phyloP scores from a whole-genome alignment of 2,888 invertebrate genomes.

The Hirtodrosophila trivittata region DNA sequence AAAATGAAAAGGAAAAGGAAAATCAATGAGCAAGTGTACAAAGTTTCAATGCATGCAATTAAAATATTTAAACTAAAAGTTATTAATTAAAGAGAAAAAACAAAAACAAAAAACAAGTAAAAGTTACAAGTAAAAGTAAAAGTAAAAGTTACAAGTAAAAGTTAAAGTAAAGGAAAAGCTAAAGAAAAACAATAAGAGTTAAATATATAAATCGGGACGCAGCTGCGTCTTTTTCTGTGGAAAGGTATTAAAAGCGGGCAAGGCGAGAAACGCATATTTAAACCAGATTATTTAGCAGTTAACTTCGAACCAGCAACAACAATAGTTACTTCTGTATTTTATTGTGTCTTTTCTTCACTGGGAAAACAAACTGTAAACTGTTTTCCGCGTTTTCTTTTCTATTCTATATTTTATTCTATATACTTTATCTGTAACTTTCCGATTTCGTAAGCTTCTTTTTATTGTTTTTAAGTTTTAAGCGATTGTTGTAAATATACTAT shows the following conservation, averaged over 20 bases:
- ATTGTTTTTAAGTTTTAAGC: constrained; percentile 75
- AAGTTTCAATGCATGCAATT: constrained; percentile 80
- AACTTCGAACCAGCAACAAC: constrained; percentile 30
- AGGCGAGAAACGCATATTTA: constrained; percentile 14
- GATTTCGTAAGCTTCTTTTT: constrained; percentile 34
- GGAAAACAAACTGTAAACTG: too few species aligned
- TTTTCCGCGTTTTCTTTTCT: too few species aligned
- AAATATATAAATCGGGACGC: constrained; percentile 13
- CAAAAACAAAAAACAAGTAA: constrained; percentile 63
- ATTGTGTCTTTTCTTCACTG: too few species aligned
- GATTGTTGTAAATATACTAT: constrained; percentile 68
- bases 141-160: constrained; percentile 75
- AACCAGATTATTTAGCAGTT: constrained; percentile 50
- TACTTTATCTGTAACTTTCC: not conserved
- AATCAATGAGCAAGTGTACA: constrained; percentile 69
- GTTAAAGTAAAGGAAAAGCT: constrained; percentile 19
- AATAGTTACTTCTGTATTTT: too few species aligned
- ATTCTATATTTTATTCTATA: too few species aligned
- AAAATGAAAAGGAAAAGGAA: constrained; percentile 8
- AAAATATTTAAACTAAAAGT: constrained; percentile 74
- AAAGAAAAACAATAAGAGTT: constrained; percentile 17
- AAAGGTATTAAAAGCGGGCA: constrained; percentile 47
- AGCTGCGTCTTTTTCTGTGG: constrained; percentile 17
- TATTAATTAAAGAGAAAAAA: constrained; percentile 68
- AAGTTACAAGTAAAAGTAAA: constrained; percentile 74